Evolutionary conservation across 2,113 vertebrate genomes (phyloP), one percentile per base, ranked within the genome.

Genomic region (Semicossyphus pulcher): DNA sequence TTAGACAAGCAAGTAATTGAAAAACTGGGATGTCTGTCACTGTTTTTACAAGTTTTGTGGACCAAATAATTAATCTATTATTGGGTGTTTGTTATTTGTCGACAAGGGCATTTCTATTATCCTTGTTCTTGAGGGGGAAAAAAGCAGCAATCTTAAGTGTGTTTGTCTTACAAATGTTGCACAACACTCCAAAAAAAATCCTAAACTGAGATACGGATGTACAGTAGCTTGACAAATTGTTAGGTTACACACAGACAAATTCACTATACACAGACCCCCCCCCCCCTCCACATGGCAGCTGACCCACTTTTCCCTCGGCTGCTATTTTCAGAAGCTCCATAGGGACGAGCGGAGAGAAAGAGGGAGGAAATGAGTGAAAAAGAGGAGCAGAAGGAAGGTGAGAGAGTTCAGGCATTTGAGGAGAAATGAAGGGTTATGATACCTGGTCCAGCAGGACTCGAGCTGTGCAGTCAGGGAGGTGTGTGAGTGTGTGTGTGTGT

Each of bases 241-340:
- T 53, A 34, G 26, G 47, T 42, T 61, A 54, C 71, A 80, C 54
- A 71, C 56, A 45, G 7, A 62, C 25, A 58, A 29, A 64, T 25
- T 47, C 57, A 57, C 66, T 28, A 68, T 53, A 58, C 10, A 41
- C 47, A 51, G 18, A 51, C 36, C 39, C 32, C 16, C 56, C 21
- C 26, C 34, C 69, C 72, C 62, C 34, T 7, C n/a, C 47, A 79
- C 76, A 81, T 57, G 67, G 84, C 74, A 76, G 82, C 82, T 93
- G 93, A 92, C 93, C 92, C 91, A 93, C 64, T 92, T 94, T 85
- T 92, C 84, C 81, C 80, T 61, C 41, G 60, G 85, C 86, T 92
- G 88, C 93, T 94, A 94, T 94, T 94, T 94, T 89, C 86, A 93
- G 93, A 80, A 14, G 47, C 77, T 91, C 91, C 83, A 74, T 49